phyloP scores from a whole-genome alignment of 2,888 invertebrate species.

The Prosopocoilus inquinatus region DNA sequence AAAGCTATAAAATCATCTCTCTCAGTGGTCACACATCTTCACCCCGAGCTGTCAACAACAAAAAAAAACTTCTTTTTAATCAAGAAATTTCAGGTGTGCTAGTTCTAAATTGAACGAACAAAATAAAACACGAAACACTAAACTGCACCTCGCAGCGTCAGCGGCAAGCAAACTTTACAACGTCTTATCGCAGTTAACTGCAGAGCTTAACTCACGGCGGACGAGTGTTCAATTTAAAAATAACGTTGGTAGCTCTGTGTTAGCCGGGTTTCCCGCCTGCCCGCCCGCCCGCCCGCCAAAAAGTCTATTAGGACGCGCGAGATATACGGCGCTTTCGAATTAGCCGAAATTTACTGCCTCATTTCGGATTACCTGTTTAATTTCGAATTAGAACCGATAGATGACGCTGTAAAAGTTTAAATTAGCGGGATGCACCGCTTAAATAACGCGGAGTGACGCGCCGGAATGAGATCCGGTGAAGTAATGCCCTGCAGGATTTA shows the following conservation, averaged over 20 bases:
- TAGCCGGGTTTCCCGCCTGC: background rate
- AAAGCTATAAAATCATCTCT: too few species aligned
- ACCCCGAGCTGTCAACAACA: too few species aligned
- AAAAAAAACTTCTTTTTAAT: too few species aligned
- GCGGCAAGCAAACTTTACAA: too few species aligned
- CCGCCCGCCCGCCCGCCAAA: background rate
- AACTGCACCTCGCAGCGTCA: too few species aligned
- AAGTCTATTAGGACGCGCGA: slow-evolving; percentile 5
- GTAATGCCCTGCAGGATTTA: background rate
- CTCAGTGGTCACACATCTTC: too few species aligned
- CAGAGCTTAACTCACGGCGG: background rate
- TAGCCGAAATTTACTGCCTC: slow-evolving; percentile 20
- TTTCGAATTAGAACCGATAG: slow-evolving; percentile 17
- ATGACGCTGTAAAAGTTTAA: slow-evolving; percentile 3
- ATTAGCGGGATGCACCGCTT: background rate
- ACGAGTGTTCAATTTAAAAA: background rate
- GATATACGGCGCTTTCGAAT: slow-evolving; percentile 24
- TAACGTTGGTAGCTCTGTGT: background rate
- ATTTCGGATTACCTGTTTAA: slow-evolving; percentile 22
- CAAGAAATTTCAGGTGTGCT: too few species aligned
- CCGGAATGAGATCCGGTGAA: background rate
- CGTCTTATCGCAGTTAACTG: background rate
- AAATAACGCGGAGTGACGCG: slow-evolving; percentile 1
- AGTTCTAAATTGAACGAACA: too few species aligned
- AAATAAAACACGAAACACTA: too few species aligned